Conservation (phyloP, 2,113 vertebrate genomes). For the Collichthys lucidus region DNA sequence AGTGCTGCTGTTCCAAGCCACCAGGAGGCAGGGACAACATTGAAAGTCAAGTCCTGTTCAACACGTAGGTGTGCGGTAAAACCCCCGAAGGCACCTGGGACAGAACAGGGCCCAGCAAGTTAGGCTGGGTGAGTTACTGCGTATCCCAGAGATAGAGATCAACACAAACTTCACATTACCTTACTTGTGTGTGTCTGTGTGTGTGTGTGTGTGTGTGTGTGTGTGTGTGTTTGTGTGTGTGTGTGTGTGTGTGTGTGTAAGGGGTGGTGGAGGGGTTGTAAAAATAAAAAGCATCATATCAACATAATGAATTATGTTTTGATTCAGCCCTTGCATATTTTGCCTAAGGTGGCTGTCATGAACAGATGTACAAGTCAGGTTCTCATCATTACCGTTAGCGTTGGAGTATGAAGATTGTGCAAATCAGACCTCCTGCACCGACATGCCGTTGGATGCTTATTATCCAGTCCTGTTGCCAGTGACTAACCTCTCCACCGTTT, state of each 20-base stretch:
- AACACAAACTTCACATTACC: conserved; percentile 59
- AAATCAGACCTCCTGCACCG: conserved; percentile 82
- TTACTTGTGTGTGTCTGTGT: conserved; percentile 20
- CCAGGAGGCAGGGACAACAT: conserved; percentile 68
- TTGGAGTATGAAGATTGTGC: conserved; percentile 74
- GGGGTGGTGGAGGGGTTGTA: conserved; percentile 36
- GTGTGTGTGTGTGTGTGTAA: conserved; percentile 11
- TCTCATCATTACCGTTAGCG: conserved; percentile 80
- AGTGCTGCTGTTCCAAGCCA: conserved; percentile 54
- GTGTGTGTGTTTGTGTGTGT: conserved; percentile 21
- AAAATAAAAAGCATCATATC: conserved; percentile 50
- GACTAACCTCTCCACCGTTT: conserved; percentile 75
- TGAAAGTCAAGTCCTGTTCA: conserved; percentile 53
- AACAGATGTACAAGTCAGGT: conserved; percentile 81
- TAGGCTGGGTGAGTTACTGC: conserved; percentile 77
- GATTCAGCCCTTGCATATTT: conserved; percentile 77
- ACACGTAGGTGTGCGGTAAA: conserved; percentile 78
- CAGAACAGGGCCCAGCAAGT: conserved; percentile 80
- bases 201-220: conserved; percentile 15
- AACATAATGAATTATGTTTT: conserved; percentile 85
- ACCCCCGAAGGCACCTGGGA: conserved; percentile 68
- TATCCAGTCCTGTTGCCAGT: conserved; percentile 67
- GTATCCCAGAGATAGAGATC: conserved; percentile 74
- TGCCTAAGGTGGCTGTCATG: conserved; percentile 77
- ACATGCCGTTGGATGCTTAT: conserved; percentile 76